Evolutionary conservation across 1,140 invertebrate species (phyloP), one percentile per base, ranked within the genome.

Genomic region (Nasonia longicornis): DNA sequence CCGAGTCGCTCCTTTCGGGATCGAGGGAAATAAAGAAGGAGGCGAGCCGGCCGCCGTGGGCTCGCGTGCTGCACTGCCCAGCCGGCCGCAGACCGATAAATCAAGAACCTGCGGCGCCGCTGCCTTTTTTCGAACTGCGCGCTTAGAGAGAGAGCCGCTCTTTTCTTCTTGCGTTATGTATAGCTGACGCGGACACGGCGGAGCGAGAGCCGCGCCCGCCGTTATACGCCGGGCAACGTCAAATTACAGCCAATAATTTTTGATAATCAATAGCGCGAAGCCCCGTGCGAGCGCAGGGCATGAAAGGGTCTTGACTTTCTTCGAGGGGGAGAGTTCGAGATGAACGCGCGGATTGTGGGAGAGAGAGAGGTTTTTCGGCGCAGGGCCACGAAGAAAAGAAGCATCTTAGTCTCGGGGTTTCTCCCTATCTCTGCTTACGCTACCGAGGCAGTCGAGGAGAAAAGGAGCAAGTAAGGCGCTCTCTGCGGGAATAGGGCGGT

Each of bases 81-180:
- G 82, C 83, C 85, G 83, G 82, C 77, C 83, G 84, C 85, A 85
- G 86, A 86, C 84, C 85, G 83, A 88, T 88, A 88, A 87, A 88
- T 88, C 87, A 86, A 86, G 85, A 83, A 83, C 84, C 85, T 85
- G 84, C 85, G 77, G 67, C 81, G 77, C 31, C 70, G 63, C 4
- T 38, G 29, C 8, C 77, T 69, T n/a, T 69, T 69, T 69, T 35
- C 11, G 14, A 69, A 69, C 29, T 31, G 10, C 22, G 22, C 83
- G 84, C 85, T 86, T 85, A 85, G 84, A 84, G n/a, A 12, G 48
- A 52, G 14, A 52, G 16, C 6, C 52, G 52, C 52, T 58, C 69
- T 71, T 71, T 31, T 67, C 64, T 67, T 31, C 69, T 16, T 35
- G 7, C 12, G 35, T 72, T 71, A 52, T 52, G 12, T 52, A 52